These are phyloP conservation scores for Megaceryle alcyon DNA, from an alignment of 2,797 vertebrate species.

Conservation along the genomic window DNA sequence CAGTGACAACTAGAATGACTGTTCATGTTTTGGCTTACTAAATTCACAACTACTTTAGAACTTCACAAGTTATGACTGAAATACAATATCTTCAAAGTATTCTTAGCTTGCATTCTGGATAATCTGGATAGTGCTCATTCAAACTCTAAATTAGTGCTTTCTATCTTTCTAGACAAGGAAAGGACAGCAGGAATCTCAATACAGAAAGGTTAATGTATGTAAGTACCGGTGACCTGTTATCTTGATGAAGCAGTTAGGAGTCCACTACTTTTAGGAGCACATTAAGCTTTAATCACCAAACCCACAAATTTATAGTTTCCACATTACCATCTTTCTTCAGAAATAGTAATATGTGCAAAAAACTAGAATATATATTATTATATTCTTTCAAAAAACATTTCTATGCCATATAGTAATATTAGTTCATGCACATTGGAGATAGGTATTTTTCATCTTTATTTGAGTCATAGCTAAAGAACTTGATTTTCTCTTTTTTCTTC, in stretches of 20 bases:
- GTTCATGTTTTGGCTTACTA: neutral
- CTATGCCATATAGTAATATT: neutral
- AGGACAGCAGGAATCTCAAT: neutral
- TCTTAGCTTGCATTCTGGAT: neutral
- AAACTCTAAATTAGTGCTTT: neutral
- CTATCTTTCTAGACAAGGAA: neutral
- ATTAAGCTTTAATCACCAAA: neutral
- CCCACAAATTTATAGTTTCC: neutral
- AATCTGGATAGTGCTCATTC: neutral
- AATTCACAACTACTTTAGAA: neutral
- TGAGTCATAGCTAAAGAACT: constrained; percentile 75
- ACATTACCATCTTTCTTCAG: neutral
- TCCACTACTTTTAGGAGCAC: neutral
- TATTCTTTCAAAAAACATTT: constrained; percentile 9
- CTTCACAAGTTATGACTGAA: neutral
- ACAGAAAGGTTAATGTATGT: neutral
- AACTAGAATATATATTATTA: neutral
- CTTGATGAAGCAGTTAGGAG: neutral
- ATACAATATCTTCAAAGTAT: neutral
- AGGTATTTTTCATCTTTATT: constrained; percentile 71
- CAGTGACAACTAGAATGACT: neutral
- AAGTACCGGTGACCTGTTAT: neutral
- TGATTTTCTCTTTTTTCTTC: constrained; percentile 81
- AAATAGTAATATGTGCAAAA: neutral
- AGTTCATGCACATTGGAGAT: constrained; percentile 7